Evolutionary conservation across 2,113 vertebrate species (phyloP).

Genomic region (Fulmarus glacialis): DNA sequence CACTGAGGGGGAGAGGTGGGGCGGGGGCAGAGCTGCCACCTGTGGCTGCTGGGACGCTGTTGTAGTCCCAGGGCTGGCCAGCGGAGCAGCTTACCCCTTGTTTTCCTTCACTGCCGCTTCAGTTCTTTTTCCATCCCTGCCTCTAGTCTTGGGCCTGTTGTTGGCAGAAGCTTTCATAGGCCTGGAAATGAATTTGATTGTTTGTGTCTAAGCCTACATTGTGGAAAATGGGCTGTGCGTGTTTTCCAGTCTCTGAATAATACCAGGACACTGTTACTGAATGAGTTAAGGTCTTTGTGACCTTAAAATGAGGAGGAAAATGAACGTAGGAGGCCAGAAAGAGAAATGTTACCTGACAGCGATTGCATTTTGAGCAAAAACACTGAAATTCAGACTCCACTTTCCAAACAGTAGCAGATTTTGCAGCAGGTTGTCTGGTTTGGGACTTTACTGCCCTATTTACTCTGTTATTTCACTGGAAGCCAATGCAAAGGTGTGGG

Average conservation of each 20-base stretch:
- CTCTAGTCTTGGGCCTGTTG: not conserved
- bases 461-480: not conserved
- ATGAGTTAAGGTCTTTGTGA: not conserved
- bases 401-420: not conserved
- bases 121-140: not conserved
- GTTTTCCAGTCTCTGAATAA: not conserved
- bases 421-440: not conserved
- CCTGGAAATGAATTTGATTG: not conserved
- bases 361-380: not conserved
- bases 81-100: not conserved
- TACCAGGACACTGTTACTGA: not conserved
- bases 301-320: not conserved
- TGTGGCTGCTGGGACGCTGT: not conserved
- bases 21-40: not conserved
- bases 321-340: not conserved
- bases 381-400: not conserved
- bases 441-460: not conserved
- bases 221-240: not conserved
- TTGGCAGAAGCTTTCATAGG: not conserved
- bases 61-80: not conserved
- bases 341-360: not conserved
- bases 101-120: not conserved
- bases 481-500: not conserved
- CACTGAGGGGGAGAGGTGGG: accelerated
- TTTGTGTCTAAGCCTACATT: not conserved